A percentile compares a stretch with the other conserved stretches of the same genome.
phyloP scores from a whole-genome alignment of 2,888 invertebrate species.

The Acrobasis repandana region DNA sequence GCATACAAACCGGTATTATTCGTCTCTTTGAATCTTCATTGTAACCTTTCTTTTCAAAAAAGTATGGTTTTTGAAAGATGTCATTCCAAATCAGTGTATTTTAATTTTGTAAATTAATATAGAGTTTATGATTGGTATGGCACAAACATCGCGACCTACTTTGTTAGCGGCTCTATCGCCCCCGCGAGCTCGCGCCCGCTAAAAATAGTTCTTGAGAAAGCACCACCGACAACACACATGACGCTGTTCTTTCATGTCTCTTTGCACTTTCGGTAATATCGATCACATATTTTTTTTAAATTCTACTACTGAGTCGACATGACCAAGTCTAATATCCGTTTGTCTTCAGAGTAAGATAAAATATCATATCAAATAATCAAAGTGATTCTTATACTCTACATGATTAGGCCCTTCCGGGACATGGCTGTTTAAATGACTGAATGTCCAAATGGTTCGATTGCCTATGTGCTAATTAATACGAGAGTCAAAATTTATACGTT shows the following conservation, averaged over 20 bases:
- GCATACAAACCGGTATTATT: too few species aligned
- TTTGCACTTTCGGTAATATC: background rate
- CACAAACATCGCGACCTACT: conserved; percentile 74
- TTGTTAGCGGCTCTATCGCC: conserved; percentile 51
- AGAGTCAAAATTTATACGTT: too few species aligned
- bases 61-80: too few species aligned
- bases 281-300: background rate
- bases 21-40: too few species aligned
- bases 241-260: background rate
- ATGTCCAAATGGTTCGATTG: too few species aligned
- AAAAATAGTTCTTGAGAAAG: conserved; percentile 72
- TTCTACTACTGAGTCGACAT: background rate
- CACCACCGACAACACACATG: conserved; percentile 36
- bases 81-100: background rate
- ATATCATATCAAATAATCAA: too few species aligned
- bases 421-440: too few species aligned
- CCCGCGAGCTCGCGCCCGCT: conserved; percentile 55
- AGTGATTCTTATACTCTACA: too few species aligned
- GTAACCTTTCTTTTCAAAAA: too few species aligned
- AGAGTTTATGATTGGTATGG: conserved; percentile 46
- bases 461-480: too few species aligned
- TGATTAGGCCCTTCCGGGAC: too few species aligned
- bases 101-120: conserved; percentile 45
- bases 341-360: too few species aligned
- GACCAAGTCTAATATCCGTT: background rate